phyloP scores from a whole-genome alignment of 1,140 invertebrate species.

The Calliopsis andreniformis region DNA sequence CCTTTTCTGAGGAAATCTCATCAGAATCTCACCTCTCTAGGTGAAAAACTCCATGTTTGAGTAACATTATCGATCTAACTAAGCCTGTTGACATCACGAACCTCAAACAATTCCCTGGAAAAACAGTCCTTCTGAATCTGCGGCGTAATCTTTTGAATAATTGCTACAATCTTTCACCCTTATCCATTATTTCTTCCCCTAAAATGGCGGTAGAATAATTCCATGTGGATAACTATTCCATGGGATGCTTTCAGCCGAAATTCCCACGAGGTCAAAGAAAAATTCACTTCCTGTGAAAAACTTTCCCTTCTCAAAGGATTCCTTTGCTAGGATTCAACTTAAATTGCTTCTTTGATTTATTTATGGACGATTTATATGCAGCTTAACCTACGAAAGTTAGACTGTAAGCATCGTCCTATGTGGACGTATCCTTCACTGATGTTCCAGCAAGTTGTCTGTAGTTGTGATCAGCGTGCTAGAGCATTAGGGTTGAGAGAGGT shows the following conservation, averaged over 20 bases:
- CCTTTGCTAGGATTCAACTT: neutral
- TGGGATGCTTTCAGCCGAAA: too few species aligned
- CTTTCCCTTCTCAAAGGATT: neutral
- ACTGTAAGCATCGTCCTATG: neutral
- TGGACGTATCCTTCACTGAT: neutral
- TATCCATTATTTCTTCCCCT: too few species aligned
- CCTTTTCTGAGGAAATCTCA: neutral
- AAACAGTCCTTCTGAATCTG: neutral
- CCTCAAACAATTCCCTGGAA: neutral
- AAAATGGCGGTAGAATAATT: too few species aligned
- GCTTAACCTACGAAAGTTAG: too few species aligned
- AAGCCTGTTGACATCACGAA: neutral
- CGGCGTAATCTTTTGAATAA: too few species aligned
- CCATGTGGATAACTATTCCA: too few species aligned
- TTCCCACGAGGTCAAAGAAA: too few species aligned
- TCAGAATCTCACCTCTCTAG: neutral
- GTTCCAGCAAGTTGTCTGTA: too few species aligned
- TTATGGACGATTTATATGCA: neutral
- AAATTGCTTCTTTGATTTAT: constrained; percentile 7
- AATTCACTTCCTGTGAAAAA: too few species aligned
- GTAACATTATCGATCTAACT: neutral
- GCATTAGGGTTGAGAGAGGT: too few species aligned
- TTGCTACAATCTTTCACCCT: too few species aligned
- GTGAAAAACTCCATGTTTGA: neutral
- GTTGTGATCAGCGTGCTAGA: too few species aligned